These are phyloP conservation scores for Calycopis cecrops DNA, from an alignment of 1,140 invertebrate species.

Conservation along the genomic window DNA sequence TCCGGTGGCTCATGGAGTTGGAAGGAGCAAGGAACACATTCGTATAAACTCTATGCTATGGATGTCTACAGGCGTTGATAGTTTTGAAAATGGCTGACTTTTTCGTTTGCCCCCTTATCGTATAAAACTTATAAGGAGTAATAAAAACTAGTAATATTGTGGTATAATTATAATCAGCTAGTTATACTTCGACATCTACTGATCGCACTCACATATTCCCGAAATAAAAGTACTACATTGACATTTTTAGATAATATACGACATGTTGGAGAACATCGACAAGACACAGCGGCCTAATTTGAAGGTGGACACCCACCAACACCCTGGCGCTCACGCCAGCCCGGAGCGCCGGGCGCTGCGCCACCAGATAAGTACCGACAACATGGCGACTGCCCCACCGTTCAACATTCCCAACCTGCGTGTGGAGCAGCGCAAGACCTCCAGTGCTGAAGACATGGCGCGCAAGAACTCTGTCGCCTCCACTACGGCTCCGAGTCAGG, in stretches of 20 bases:
- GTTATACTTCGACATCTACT: too few species aligned
- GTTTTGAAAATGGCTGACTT: too few species aligned
- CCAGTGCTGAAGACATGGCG: constrained; percentile 91
- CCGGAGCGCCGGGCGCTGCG: constrained; percentile 84
- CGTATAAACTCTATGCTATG: too few species aligned
- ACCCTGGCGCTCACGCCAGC: constrained; percentile 81
- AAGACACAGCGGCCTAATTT: constrained; percentile 90
- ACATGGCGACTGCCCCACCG: constrained; percentile 84
- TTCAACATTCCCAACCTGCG: constrained; percentile 91
- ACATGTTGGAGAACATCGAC: constrained; percentile 95
- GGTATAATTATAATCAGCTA: too few species aligned
- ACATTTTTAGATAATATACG: constrained; percentile 82
- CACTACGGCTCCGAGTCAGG: constrained; percentile 30
- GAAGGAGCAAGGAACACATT: too few species aligned
- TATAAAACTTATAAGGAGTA: too few species aligned
- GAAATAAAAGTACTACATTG: too few species aligned
- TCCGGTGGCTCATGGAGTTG: too few species aligned
- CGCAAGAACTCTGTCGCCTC: constrained; percentile 83
- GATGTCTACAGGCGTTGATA: too few species aligned
- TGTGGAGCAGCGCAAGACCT: constrained; percentile 90
- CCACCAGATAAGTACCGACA: constrained; percentile 90
- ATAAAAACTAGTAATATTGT: too few species aligned
- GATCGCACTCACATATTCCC: too few species aligned
- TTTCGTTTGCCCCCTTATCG: too few species aligned
- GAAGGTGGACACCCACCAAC: constrained; percentile 85